A percentile compares a stretch with the other conserved stretches of the same genome.
Conservation (phyloP, 2,797 vertebrate species). For the Huso huso region DNA sequence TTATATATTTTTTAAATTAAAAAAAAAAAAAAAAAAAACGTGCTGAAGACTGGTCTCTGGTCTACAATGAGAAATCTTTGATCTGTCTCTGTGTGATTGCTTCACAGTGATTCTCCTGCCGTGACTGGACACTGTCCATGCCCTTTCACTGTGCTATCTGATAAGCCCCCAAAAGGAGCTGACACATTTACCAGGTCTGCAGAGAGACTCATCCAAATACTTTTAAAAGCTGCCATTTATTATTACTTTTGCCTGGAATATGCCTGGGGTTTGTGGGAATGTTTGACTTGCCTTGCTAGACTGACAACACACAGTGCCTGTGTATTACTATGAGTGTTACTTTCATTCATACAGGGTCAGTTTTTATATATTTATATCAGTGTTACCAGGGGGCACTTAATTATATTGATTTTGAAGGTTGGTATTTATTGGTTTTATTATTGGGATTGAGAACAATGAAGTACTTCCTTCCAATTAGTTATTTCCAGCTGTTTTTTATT, state of each 20-base stretch:
- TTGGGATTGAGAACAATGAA: not conserved
- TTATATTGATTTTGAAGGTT: not conserved
- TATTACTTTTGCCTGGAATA: slow-evolving; percentile 26
- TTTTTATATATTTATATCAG: not conserved
- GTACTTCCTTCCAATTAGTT: not conserved
- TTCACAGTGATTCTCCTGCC: slow-evolving; percentile 78
- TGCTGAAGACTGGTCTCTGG: slow-evolving; percentile 37
- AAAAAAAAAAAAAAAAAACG: slow-evolving; percentile 29
- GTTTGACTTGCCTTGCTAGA: not conserved
- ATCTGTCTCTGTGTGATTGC: slow-evolving; percentile 73
- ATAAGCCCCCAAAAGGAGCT: slow-evolving; percentile 60
- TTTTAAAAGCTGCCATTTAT: slow-evolving; percentile 40
- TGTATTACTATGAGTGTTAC: not conserved
- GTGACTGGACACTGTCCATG: slow-evolving; percentile 75
- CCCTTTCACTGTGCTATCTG: slow-evolving; percentile 66
- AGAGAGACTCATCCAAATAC: slow-evolving; percentile 36
- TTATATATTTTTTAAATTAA: slow-evolving; percentile 61
- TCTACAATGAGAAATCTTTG: slow-evolving; percentile 75
- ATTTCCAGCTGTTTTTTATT: not conserved
- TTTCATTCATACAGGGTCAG: not conserved
- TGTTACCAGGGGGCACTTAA: not conserved
- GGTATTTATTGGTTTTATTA: not conserved
- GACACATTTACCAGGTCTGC: slow-evolving; percentile 56
- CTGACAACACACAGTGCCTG: not conserved
- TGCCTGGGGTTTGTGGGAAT: slow-evolving; percentile 30